Evolutionary conservation across 2,113 vertebrate genomes (phyloP), one percentile per base, ranked within the genome.

Genomic region (Vicugna pacos): DNA sequence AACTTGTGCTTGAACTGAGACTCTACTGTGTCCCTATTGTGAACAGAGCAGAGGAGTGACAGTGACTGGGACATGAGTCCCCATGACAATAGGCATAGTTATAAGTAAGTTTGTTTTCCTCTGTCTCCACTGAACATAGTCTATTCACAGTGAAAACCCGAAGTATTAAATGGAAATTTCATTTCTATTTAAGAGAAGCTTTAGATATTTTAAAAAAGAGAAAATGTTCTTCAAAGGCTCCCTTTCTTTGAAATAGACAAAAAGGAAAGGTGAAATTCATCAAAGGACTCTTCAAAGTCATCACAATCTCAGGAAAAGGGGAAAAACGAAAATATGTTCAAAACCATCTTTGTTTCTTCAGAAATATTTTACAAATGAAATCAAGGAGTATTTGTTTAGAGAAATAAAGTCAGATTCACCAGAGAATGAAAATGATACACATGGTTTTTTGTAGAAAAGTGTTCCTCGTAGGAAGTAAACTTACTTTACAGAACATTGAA

Each of bases 381-480:
- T 99, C 97, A 98, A 98, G 97, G 95, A 97, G 93, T 42, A 28
- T 98, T 98, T 98, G 93, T 98, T 96, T 97, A 97, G 62, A 94
- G 94, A 86, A 98, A 97, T 97, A 98, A 98, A 96, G 62, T 97
- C 96, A 97, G 86, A 96, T 95, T 98, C 97, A 96, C 58, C 30
- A 87, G 89, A 87, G 98, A 98, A 98, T 85, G 81, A 97, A 91
- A 97, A 98, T 80, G 52, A 88, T 60, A 24, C 56, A 93, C 69
- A 28, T 48, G 62, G 32, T 93, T 86, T 82, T 95, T 94, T 96
- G 89, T 15, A 95, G 52, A 84, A 95, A 79, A 90, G 16, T 22
- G 5, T 60, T 93, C 19, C 46, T 91, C 75, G 96, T 96, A 54
- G 91, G 46, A 89, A 97, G 89, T 76, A 75, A 86, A 96, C 96